phyloP scores from a whole-genome alignment of 1,140 invertebrate species.

The Hycleus cichorii region DNA sequence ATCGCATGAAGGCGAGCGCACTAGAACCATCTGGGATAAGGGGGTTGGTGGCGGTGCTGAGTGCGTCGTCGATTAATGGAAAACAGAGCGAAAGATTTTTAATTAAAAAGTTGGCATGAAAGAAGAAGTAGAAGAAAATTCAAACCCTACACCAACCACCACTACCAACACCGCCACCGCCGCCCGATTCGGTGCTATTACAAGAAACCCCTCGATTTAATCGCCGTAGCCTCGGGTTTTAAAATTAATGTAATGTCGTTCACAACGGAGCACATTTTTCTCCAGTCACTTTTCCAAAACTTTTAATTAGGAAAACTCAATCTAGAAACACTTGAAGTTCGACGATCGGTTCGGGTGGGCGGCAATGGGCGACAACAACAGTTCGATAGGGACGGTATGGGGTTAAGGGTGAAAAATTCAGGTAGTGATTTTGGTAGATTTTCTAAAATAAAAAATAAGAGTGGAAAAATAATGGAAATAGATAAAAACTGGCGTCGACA shows the following conservation, averaged over 20 bases:
- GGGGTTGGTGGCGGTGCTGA: background rate
- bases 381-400: background rate
- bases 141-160: too few species aligned
- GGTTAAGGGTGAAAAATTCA: background rate
- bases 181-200: too few species aligned
- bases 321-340: slow-evolving; percentile 17
- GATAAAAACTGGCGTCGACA: slow-evolving; percentile 27
- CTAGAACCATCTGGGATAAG: background rate
- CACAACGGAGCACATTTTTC: slow-evolving; percentile 18
- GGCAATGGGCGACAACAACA: slow-evolving; percentile 18
- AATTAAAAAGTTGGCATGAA: too few species aligned
- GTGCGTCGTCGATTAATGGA: slow-evolving; percentile 11
- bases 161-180: too few species aligned
- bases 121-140: too few species aligned
- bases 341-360: slow-evolving; percentile 7
- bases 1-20: background rate
- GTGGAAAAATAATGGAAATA: background rate
- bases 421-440: too few species aligned
- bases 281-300: slow-evolving; percentile 16
- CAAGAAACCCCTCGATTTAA: too few species aligned
- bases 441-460: too few species aligned
- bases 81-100: slow-evolving; percentile 5
- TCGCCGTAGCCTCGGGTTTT: too few species aligned
- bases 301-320: slow-evolving; percentile 28
- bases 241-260: slow-evolving; percentile 13